Evolutionary conservation across 2,888 invertebrate species (phyloP).

Genomic region (Caenorhabditis zanzibari): DNA sequence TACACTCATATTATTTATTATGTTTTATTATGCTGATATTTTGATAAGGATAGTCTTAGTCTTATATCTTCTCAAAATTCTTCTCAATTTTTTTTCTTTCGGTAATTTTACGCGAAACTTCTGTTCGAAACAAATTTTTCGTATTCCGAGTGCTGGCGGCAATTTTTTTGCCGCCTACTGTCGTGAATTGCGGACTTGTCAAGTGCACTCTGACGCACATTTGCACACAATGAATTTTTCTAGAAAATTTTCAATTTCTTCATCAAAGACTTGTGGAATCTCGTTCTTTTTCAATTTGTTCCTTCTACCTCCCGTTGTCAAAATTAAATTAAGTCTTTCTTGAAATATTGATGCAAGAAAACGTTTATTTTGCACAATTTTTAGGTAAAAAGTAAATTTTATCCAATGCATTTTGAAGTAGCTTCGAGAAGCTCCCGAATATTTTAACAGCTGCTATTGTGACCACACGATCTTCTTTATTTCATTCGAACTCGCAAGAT

Average conservation of each 20-base stretch:
- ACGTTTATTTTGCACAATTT: neutral
- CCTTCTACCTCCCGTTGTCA: neutral
- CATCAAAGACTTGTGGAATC: neutral
- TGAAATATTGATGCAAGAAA: neutral
- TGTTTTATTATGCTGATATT: too few species aligned
- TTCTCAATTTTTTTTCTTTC: neutral
- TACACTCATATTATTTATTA: too few species aligned
- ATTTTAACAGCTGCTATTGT: conserved; percentile 49
- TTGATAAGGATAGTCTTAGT: too few species aligned
- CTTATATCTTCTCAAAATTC: too few species aligned
- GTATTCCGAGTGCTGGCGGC: conserved; percentile 2
- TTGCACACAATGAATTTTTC: conserved; percentile 45
- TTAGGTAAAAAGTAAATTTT: neutral
- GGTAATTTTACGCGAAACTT: too few species aligned
- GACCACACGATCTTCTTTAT: conserved; percentile 4
- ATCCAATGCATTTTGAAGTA: conserved; percentile 41
- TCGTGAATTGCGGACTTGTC: conserved; percentile 43
- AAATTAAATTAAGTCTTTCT: neutral
- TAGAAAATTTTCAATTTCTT: conserved; percentile 52
- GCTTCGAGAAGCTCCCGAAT: conserved; percentile 47
- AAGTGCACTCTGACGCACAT: conserved; percentile 54
- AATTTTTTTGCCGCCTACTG: conserved; percentile 11
- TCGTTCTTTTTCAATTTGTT: neutral
- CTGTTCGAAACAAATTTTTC: neutral
- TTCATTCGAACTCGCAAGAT: neutral